A percentile compares a stretch with the other conserved stretches of the same genome.
Conservation (phyloP, 2,888 invertebrate genomes). For the Falcaria lacertinaria region DNA sequence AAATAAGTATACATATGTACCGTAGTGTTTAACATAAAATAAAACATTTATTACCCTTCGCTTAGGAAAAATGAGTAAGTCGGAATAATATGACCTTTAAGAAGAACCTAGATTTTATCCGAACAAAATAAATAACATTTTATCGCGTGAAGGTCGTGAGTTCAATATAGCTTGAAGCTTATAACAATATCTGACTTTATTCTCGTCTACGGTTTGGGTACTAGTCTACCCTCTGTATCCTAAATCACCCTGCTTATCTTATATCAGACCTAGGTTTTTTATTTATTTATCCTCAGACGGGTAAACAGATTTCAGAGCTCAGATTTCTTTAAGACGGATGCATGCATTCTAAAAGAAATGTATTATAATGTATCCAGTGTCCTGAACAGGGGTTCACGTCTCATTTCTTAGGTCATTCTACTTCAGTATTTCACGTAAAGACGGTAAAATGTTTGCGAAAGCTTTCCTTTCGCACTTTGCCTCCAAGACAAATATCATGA, state of each 20-base stretch:
- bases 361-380: not conserved
- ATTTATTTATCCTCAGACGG: not conserved
- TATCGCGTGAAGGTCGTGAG: not conserved
- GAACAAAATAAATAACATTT: not conserved
- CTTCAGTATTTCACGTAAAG: not conserved
- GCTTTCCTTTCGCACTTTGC: not conserved
- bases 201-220: not conserved
- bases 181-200: not conserved
- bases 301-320: not conserved
- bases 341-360: no score
- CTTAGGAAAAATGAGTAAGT: no score
- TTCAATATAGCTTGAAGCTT: not conserved
- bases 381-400: not conserved
- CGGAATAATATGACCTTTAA: no score
- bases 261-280: not conserved
- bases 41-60: no score
- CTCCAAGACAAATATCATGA: not conserved
- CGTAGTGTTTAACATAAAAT: no score
- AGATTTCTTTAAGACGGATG: no score
- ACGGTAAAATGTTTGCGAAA: not conserved
- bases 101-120: not conserved
- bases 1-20: no score
- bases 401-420: not conserved
- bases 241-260: not conserved
- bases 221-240: not conserved